These are phyloP conservation scores for Dallia pectoralis DNA, from an alignment of 2,797 vertebrate species.

Conservation along the genomic window DNA sequence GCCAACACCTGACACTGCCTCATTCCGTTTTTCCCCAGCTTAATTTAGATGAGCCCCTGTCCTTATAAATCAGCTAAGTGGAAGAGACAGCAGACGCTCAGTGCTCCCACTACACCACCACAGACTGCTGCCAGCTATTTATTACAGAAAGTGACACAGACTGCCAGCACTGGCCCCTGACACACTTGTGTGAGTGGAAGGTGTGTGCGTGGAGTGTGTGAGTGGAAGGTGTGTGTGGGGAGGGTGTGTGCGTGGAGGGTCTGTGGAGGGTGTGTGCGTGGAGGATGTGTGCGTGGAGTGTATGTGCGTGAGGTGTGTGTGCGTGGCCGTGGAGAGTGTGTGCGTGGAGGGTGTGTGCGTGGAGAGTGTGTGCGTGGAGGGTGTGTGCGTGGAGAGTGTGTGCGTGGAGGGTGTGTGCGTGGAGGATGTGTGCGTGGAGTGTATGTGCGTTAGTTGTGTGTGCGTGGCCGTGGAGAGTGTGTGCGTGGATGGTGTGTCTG, in stretches of 20 bases:
- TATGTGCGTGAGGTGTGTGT: not conserved
- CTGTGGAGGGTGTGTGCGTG: not conserved
- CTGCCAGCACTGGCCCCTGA: slow-evolving; percentile 17
- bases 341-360: too few relatives aligned
- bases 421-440: not conserved
- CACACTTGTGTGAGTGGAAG: slow-evolving; percentile 9
- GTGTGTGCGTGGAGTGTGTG: not conserved
- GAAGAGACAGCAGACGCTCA: slow-evolving; percentile 38
- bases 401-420: too few relatives aligned
- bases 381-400: not conserved
- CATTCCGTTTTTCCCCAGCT: slow-evolving; percentile 34
- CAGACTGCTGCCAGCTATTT: slow-evolving; percentile 40
- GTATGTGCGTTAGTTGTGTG: not conserved
- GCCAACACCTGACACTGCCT: slow-evolving; percentile 26
- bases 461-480: too few relatives aligned
- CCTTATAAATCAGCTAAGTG: slow-evolving; percentile 31
- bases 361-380: not conserved
- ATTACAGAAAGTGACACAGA: slow-evolving; percentile 43
- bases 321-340: too few relatives aligned
- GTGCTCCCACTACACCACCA: slow-evolving; percentile 38
- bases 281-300: not conserved
- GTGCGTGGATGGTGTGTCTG: not conserved
- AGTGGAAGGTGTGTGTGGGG: not conserved
- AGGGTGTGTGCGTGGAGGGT: not conserved
- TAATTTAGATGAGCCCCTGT: slow-evolving; percentile 38